phyloP scores from a whole-genome alignment of 2,797 vertebrate genomes.

The Catharus ustulatus region DNA sequence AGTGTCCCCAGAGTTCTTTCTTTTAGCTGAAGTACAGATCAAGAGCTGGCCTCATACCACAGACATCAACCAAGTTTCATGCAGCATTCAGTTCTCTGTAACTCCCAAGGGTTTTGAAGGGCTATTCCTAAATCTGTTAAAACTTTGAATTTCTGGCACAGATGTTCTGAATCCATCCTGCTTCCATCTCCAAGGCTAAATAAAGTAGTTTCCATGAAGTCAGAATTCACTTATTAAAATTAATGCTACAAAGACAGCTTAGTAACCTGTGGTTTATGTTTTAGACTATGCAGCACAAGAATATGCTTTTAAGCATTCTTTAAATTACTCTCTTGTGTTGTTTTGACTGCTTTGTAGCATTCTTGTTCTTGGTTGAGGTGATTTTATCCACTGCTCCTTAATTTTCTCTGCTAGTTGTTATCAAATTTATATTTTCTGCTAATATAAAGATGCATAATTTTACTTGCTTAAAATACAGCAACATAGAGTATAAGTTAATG shows the following conservation, averaged over 20 bases:
- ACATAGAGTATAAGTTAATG: background rate
- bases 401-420: background rate
- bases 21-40: background rate
- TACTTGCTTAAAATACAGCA: background rate
- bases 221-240: background rate
- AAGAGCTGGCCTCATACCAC: background rate
- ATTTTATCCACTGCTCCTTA: background rate
- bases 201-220: background rate
- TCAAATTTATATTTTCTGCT: background rate
- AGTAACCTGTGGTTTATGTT: background rate
- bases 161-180: background rate
- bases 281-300: background rate
- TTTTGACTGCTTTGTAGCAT: background rate
- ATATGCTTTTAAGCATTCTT: background rate
- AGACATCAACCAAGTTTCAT: fast-evolving
- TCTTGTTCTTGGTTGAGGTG: background rate
- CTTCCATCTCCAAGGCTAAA: background rate
- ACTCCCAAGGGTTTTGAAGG: background rate
- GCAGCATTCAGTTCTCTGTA: background rate
- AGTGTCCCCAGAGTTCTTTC: background rate
- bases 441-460: background rate
- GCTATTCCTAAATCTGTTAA: background rate
- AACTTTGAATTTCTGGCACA: background rate
- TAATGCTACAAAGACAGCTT: background rate
- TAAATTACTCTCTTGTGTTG: background rate